Base-by-base conservation (phyloP, 2,113 vertebrate species). In the Datnioides undecimradiatus region DNA sequence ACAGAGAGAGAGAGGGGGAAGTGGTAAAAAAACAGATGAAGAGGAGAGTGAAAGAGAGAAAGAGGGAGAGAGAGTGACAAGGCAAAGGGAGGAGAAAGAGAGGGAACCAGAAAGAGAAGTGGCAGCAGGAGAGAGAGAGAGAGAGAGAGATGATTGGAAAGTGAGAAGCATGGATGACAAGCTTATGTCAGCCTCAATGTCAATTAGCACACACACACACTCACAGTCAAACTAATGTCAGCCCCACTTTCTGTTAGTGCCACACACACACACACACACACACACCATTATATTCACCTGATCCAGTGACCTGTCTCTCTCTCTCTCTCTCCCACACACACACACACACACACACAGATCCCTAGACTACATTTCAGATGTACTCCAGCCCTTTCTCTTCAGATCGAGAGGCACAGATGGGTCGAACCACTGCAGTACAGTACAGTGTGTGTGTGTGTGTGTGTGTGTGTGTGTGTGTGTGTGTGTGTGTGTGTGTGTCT, bases 121-220 rank as follows among this genome's bases (percentile, higher is more conserved):
- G 69, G 55, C 16, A 58, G 45, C 4, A 4, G 8, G 21, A 67
- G 55, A 49, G 17, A 29, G 41, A 8, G 21, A 67, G 55, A 49
- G 17, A 29, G 41, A 8, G 12, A 58, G 7, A 33, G 40, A 73
- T 69, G 76, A 72, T 52, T 58, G 51, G 69, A 64, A 62, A 79
- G 59, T 58, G 59, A 62, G 68, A 52, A 67, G 58, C 40, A 52
- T 74, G 54, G 64, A 79, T 73, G 87, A 88, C 79, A 66, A 78
- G 64, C 65, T 80, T 57, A 77, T 85, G 79, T 80, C 83, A 64
- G 69, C 62, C 73, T 80, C 86, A 88, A 78, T 86, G 84, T 80
- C 87, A 87, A 87, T 87, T 87, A 88, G 66, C 57, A 59, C 36
- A 68, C 63, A 71, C 62, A 70, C 59, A 64, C 36, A 27, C 41